phyloP scores from a whole-genome alignment of 2,888 invertebrate species.

The Melipona bicolor region DNA sequence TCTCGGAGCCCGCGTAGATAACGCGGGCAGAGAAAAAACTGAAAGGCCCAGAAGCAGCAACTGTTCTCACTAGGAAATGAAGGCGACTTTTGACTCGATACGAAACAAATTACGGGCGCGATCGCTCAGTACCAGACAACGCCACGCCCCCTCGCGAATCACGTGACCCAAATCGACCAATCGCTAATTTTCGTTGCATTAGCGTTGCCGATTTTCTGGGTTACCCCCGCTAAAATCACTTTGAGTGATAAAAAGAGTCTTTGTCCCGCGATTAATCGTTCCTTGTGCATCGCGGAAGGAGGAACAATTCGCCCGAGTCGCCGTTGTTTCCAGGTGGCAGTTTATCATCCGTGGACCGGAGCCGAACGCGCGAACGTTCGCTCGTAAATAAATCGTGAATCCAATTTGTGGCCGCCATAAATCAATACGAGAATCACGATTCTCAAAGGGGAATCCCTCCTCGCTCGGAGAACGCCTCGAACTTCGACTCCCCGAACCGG shows the following conservation, averaged over 20 bases:
- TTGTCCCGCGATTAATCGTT: conserved; percentile 42
- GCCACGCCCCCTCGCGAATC: too few relatives aligned
- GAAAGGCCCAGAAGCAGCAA: neutral
- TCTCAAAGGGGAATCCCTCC: conserved; percentile 52
- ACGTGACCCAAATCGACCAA: too few relatives aligned
- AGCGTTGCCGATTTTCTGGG: too few relatives aligned
- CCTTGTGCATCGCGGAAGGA: conserved; percentile 30
- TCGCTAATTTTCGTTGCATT: too few relatives aligned
- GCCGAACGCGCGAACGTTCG: conserved; percentile 41
- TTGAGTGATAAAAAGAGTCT: neutral
- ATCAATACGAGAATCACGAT: conserved; percentile 78
- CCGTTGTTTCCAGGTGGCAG: conserved; percentile 42
- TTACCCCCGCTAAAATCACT: too few relatives aligned
- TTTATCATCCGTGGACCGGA: conserved; percentile 46
- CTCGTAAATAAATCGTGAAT: conserved; percentile 66
- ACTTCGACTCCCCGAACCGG: conserved; percentile 34
- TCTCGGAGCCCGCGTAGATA: neutral
- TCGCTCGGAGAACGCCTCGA: conserved; percentile 41
- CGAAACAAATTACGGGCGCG: too few relatives aligned
- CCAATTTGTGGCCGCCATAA: conserved; percentile 70
- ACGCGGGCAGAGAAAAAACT: neutral
- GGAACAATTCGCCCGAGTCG: conserved; percentile 43
- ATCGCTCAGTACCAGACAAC: too few relatives aligned
- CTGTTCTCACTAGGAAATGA: too few relatives aligned
- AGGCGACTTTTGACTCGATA: too few relatives aligned